These are phyloP conservation scores for Equus quagga DNA, from an alignment of 2,113 vertebrate genomes.

Conservation along the genomic window DNA sequence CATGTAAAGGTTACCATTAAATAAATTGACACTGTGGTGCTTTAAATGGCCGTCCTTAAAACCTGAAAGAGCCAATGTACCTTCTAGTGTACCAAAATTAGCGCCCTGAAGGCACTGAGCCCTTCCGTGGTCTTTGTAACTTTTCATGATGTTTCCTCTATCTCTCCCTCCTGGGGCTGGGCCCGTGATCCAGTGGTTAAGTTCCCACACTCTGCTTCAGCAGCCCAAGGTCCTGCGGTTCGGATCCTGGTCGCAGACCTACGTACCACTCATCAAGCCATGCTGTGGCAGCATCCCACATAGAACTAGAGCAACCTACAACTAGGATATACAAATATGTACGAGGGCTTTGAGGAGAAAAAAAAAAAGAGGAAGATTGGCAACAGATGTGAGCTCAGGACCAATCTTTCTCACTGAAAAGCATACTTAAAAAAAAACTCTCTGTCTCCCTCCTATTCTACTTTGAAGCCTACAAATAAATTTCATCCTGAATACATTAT, in stretches of 20 bases:
- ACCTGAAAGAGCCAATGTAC: not conserved
- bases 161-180: not conserved
- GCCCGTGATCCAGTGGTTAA: no score
- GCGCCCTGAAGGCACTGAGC: not conserved
- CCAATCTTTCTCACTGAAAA: no score
- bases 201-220: no score
- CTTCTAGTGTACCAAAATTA: constrained; percentile 40
- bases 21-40: constrained; percentile 2
- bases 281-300: no score
- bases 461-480: constrained; percentile 25
- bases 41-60: constrained; percentile 45
- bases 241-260: no score
- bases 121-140: constrained; percentile 1
- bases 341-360: no score
- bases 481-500: not conserved
- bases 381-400: no score
- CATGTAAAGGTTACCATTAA: constrained; percentile 53
- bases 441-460: constrained; percentile 39
- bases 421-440: not conserved
- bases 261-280: no score
- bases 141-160: constrained; percentile 42
- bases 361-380: no score
- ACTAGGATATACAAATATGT: no score
- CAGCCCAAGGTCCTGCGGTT: no score
- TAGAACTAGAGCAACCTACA: no score